Evolutionary conservation across 2,113 vertebrate species (phyloP).

Genomic region (Chamaetylas fuelleborni): DNA sequence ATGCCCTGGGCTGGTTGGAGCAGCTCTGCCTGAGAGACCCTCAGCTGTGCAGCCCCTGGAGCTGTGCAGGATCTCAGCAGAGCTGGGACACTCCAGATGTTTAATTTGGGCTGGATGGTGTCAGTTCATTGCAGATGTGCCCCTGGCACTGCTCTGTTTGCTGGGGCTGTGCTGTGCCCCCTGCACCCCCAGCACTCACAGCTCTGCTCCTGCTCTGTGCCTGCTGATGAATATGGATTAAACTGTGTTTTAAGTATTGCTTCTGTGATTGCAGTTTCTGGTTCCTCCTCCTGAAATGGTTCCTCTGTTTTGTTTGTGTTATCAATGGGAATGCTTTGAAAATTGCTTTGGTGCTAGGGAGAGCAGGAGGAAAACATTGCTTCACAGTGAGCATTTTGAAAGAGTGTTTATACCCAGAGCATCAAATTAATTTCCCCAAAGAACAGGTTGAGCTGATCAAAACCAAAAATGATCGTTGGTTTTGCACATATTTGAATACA

Average conservation of each 20-base stretch:
- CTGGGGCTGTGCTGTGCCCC: neutral
- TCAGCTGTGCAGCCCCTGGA: too few relatives aligned
- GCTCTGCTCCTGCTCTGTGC: neutral
- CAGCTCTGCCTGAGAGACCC: neutral
- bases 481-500: slow-evolving; percentile 44
- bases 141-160: neutral
- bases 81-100: accelerated
- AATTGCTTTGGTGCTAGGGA: slow-evolving; percentile 49
- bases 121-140: too few relatives aligned
- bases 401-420: slow-evolving; percentile 32
- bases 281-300: slow-evolving; percentile 5
- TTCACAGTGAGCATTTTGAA: neutral
- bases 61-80: neutral
- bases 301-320: slow-evolving; percentile 3
- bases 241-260: neutral
- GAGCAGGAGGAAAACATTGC: slow-evolving; percentile 11
- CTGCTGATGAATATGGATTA: neutral
- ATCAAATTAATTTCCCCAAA: slow-evolving; percentile 53
- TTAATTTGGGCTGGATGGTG: neutral
- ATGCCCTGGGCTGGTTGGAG: neutral
- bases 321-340: slow-evolving; percentile 7
- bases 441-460: slow-evolving; percentile 44
- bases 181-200: neutral
- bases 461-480: slow-evolving; percentile 10
- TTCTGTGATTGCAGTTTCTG: slow-evolving; percentile 31